Conservation (phyloP, 2,113 vertebrate species). For the Monarcha castaneiventris region DNA sequence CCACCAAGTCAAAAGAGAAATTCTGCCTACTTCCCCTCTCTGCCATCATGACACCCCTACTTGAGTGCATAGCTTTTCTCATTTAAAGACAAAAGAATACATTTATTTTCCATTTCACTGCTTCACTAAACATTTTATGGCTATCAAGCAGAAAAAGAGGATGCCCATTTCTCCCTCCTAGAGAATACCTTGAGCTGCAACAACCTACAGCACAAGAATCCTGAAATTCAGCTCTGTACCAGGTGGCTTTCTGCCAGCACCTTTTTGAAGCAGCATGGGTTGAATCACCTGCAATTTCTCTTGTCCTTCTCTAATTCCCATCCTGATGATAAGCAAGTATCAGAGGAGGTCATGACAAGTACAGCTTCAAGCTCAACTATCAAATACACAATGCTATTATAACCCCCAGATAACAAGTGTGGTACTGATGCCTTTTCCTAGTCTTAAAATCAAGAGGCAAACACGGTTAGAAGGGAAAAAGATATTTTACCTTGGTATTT, state of each 20-base stretch:
- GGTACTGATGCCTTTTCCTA: neutral
- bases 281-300: constrained; percentile 29
- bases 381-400: constrained; percentile 9
- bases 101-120: neutral
- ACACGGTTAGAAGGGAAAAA: no score
- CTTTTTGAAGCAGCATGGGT: constrained; percentile 25
- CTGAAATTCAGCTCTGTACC: constrained; percentile 44
- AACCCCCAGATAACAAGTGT: neutral
- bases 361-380: neutral
- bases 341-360: constrained; percentile 8
- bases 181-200: neutral
- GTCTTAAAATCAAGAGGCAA: no score
- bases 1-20: neutral
- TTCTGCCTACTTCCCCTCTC: neutral
- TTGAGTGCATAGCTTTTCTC: neutral
- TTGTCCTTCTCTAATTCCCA: constrained; percentile 41
- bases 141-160: neutral
- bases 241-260: constrained; percentile 53
- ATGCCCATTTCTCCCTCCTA: neutral
- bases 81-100: neutral
- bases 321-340: constrained; percentile 37
- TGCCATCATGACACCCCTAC: neutral
- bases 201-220: neutral
- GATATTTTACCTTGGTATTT: no score
- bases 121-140: neutral